Conservation (phyloP, 2,113 vertebrate genomes). For the Sminthopsis crassicaudata region DNA sequence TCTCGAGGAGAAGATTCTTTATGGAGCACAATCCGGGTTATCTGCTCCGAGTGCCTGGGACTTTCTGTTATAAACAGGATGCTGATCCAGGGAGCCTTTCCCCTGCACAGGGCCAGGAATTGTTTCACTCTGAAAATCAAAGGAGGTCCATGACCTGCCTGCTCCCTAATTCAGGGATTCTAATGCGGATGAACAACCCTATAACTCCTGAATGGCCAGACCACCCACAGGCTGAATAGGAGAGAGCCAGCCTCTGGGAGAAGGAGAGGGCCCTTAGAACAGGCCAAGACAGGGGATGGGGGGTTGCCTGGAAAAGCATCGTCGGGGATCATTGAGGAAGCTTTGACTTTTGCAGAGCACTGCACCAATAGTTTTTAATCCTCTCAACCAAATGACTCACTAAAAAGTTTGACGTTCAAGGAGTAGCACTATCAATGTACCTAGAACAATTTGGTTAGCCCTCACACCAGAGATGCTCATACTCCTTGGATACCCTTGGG, state of each 20-base stretch:
- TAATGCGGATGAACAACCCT: conserved; percentile 3
- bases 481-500: too few species aligned
- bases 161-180: background rate
- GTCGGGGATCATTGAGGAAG: background rate
- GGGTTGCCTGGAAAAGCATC: too few species aligned
- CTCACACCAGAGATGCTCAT: too few species aligned
- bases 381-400: too few species aligned
- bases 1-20: conserved; percentile 28
- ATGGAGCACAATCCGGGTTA: background rate
- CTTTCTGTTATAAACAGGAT: conserved; percentile 72
- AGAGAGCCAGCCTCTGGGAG: background rate
- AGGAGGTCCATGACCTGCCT: background rate
- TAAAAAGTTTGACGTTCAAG: too few species aligned
- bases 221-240: background rate
- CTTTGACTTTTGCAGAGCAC: too few species aligned
- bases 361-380: too few species aligned
- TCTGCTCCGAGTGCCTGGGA: conserved; percentile 23
- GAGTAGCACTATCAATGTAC: too few species aligned
- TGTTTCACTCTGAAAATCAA: conserved; percentile 31
- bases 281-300: too few species aligned
- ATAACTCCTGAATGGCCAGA: background rate
- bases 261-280: too few species aligned
- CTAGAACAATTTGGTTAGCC: too few species aligned
- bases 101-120: conserved; percentile 25
- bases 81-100: conserved; percentile 50